phyloP scores from a whole-genome alignment of 2,888 invertebrate genomes.

The Agriopis leucophaearia region DNA sequence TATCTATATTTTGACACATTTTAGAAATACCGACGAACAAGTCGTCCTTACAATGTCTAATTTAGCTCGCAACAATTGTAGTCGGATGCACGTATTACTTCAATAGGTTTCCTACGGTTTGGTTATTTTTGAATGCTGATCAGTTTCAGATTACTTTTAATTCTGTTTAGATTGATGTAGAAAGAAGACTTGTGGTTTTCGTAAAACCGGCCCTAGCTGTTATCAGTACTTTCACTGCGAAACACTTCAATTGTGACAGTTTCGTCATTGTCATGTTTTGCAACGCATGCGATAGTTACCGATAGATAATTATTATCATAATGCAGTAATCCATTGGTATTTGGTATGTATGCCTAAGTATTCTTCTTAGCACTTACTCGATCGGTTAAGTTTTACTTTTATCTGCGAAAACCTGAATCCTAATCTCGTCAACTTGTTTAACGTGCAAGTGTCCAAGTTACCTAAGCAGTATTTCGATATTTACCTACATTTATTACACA shows the following conservation, averaged over 20 bases:
- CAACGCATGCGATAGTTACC: conserved; percentile 38
- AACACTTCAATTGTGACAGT: conserved; percentile 51
- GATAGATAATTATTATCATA: conserved; percentile 36
- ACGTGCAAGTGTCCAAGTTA: conserved; percentile 20
- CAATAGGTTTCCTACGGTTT: no score
- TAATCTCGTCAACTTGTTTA: conserved; percentile 1
- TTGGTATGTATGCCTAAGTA: no score
- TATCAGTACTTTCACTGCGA: conserved; percentile 62
- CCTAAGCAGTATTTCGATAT: conserved; percentile 30
- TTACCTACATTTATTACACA: conserved; percentile 40
- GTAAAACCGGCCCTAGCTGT: conserved; percentile 11
- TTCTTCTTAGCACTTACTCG: background rate
- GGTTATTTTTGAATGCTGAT: no score
- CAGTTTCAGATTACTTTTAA: no score
- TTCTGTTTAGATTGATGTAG: background rate
- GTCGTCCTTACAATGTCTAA: no score
- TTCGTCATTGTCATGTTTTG: conserved; percentile 40
- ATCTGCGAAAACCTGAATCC: conserved; percentile 7
- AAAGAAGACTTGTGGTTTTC: conserved; percentile 6
- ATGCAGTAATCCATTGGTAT: conserved; percentile 6
- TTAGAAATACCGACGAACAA: no score
- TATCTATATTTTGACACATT: no score
- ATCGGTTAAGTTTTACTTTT: conserved; percentile 8
- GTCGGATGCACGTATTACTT: no score
- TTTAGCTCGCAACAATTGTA: no score